Base-by-base conservation (phyloP, 2,797 vertebrate species). In the Valencia hispanica region DNA sequence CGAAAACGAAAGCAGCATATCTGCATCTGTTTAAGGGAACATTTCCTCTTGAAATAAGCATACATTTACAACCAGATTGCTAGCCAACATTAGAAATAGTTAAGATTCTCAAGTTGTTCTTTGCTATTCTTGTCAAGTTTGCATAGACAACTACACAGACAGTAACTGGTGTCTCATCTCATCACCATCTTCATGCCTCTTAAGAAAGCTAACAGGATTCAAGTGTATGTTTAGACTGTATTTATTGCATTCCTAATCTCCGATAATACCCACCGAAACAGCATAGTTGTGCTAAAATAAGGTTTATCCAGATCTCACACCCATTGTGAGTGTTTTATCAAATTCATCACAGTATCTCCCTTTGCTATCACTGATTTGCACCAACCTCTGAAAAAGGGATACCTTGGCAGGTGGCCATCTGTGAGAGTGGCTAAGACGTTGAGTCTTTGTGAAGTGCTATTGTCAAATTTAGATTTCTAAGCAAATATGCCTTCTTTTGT, bases 171-270 rank as follows among this genome's bases (percentile, higher is more conserved):
- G 87, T 86, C 86, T 89, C 86, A 86, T 89, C 84, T 81, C 34
- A 68, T 69, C 78, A 80, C 71, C 76, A 84, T 79, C 87, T 89
- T 81, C 88, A 90, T 86, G 89, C 83, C 68, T 87, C 87, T 81
- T 88, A 77, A 79, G 76, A 90, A 53, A 25, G 79, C 80, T 93
- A 92, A 92, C 80, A 77, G 90, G 91, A 93, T 92, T 90, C 82
- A 2, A 69, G 74, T 47, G 78, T 72, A 78, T 90, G 84, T 85
- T 84, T 75, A 77, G 63, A 80, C 66, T 5, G 77, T 32, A 88
- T 90, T 89, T 86, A 89, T 73, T 72, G 79, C 47, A 5, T 79
- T 73, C 70, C 79, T 92, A 91, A 93, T 92, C 92, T 92, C 77
- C 50, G 79, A 83, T 91, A 89, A 93, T 92, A 86, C 85, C 73